phyloP scores from a whole-genome alignment of 2,888 invertebrate species.

The Mellilla xanthometata region DNA sequence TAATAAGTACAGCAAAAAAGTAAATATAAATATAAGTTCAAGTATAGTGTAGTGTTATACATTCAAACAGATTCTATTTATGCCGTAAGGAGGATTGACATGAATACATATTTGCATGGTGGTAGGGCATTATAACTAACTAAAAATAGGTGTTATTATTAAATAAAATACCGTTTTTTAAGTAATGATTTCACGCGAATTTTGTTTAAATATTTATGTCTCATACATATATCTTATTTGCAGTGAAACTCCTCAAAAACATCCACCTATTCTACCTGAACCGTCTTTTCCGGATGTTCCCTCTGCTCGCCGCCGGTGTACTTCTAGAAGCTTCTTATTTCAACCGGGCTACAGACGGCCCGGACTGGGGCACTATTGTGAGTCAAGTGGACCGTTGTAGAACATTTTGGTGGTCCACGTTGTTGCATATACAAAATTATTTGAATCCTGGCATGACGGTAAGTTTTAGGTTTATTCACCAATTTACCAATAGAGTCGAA shows the following conservation, averaged over 20 bases:
- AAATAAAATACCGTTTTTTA: too few relatives aligned
- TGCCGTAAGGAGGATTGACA: too few relatives aligned
- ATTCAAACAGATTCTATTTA: too few relatives aligned
- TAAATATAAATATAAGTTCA: too few relatives aligned
- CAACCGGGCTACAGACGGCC: conserved; percentile 49
- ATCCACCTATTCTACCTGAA: conserved; percentile 56
- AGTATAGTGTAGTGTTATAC: too few relatives aligned
- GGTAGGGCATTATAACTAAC: too few relatives aligned
- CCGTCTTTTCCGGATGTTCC: conserved; percentile 56
- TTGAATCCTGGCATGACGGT: conserved; percentile 41
- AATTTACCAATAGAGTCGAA: not conserved
- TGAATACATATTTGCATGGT: too few relatives aligned
- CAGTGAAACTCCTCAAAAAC: conserved; percentile 42
- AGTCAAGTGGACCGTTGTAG: conserved; percentile 41
- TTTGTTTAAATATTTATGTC: too few relatives aligned
- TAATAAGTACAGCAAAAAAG: too few relatives aligned
- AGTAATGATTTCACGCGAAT: too few relatives aligned
- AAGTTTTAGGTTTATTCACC: conserved; percentile 15
- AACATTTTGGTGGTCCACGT: conserved; percentile 53
- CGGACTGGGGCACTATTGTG: conserved; percentile 37
- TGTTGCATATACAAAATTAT: conserved; percentile 57
- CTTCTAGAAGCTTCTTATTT: conserved; percentile 48
- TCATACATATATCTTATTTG: too few relatives aligned
- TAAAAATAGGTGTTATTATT: too few relatives aligned
- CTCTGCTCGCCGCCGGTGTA: conserved; percentile 44